A percentile compares a stretch with the other conserved stretches of the same genome.
Conservation (phyloP, 2,797 vertebrate genomes). For the Odontamblyopus rebecca region DNA sequence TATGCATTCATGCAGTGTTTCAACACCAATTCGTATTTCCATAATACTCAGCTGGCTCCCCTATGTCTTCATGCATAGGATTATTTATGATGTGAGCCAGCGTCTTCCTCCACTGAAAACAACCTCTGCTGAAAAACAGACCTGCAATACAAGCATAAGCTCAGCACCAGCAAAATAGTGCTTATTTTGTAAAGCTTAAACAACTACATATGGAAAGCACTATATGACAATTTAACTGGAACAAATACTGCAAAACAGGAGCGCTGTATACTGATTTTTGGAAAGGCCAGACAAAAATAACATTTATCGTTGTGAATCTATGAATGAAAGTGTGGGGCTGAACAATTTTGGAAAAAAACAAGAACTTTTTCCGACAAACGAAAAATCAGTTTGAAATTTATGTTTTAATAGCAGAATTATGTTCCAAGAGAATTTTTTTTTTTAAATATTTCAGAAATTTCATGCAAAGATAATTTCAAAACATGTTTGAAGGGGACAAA, state of each 20-base stretch:
- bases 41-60: constrained; percentile 29
- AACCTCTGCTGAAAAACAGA: background rate
- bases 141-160: background rate
- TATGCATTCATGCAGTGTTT: constrained; percentile 18
- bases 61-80: constrained; percentile 25
- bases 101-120: background rate
- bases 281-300: background rate
- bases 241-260: background rate
- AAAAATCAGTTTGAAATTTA: background rate
- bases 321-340: too few species aligned
- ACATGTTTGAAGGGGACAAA: background rate
- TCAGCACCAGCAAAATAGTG: background rate
- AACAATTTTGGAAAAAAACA: too few species aligned
- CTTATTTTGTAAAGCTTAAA: background rate
- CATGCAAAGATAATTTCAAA: background rate
- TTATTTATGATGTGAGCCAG: constrained; percentile 34
- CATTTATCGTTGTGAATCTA: background rate
- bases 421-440: background rate
- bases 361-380: background rate
- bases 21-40: constrained; percentile 29
- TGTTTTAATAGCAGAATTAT: background rate
- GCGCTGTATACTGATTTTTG: background rate
- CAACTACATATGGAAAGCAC: background rate
- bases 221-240: background rate
- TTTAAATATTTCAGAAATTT: background rate